Conservation (phyloP, 2,888 invertebrate genomes). For the Ectemnius continuus region DNA sequence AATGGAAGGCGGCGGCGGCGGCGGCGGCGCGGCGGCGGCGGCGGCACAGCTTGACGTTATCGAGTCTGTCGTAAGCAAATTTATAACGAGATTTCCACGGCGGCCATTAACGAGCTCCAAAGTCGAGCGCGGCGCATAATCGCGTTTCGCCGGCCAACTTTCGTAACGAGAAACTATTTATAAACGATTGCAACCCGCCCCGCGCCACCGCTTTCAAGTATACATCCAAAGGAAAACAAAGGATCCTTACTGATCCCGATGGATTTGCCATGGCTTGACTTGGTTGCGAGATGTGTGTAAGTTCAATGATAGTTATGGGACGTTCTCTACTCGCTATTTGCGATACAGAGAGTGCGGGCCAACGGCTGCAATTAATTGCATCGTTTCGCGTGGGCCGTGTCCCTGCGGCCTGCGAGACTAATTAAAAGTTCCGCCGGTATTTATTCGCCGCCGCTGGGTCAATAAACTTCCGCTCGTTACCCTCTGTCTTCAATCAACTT, state of each 20-base stretch:
- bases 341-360: conserved; percentile 5
- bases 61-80: conserved; percentile 47
- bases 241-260: too few species aligned
- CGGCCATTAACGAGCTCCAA: conserved; percentile 50
- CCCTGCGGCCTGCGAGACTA: conserved; percentile 8
- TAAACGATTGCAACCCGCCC: conserved; percentile 29
- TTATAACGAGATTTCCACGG: conserved; percentile 53
- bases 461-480: conserved; percentile 17
- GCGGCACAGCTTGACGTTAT: conserved; percentile 33
- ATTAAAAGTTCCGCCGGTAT: conserved; percentile 14
- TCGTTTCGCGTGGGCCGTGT: conserved; percentile 14
- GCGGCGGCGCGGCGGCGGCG: too few species aligned
- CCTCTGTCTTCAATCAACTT: conserved; percentile 31
- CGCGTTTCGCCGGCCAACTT: conserved; percentile 41
- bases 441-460: conserved; percentile 10
- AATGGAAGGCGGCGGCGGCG: background rate
- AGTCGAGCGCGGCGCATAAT: conserved; percentile 37
- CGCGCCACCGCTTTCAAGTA: conserved; percentile 18
- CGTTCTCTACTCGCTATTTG: background rate
- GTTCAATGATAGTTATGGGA: background rate
- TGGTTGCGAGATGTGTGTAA: too few species aligned
- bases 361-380: conserved; percentile 21
- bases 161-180: conserved; percentile 50
- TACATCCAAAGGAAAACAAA: background rate
- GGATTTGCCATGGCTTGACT: too few species aligned